Conservation (phyloP, 2,888 invertebrate genomes). For the Ichneumoninae sp. region DNA sequence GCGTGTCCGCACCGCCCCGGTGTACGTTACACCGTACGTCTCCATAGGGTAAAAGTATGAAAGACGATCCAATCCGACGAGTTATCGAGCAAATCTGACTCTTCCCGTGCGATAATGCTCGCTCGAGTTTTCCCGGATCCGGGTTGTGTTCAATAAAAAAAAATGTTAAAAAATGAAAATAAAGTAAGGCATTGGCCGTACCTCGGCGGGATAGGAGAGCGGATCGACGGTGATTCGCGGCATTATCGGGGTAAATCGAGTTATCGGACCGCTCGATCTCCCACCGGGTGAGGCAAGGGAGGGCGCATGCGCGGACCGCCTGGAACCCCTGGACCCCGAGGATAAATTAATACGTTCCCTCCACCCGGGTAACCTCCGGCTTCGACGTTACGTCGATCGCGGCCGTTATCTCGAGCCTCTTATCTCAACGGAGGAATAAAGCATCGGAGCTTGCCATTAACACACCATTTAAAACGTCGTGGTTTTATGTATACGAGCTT, state of each 20-base stretch:
- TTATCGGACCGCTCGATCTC: constrained; percentile 54
- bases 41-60: constrained; percentile 43
- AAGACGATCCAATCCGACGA: constrained; percentile 50
- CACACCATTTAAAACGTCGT: constrained; percentile 61
- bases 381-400: constrained; percentile 31
- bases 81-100: constrained; percentile 59
- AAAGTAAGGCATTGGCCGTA: background rate
- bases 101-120: constrained; percentile 15
- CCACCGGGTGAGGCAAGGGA: background rate
- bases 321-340: constrained; percentile 23
- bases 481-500: constrained; percentile 9
- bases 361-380: constrained; percentile 10
- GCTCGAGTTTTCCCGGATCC: constrained; percentile 48
- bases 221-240: constrained; percentile 24
- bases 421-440: constrained; percentile 56
- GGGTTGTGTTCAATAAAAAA: constrained; percentile 23
- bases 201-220: background rate
- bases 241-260: constrained; percentile 55
- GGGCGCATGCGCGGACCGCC: background rate
- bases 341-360: constrained; percentile 62
- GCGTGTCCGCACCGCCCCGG: constrained; percentile 59
- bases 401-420: constrained; percentile 45
- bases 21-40: constrained; percentile 19
- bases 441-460: constrained; percentile 53
- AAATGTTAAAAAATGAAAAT: constrained; percentile 13